A percentile compares a stretch with the other conserved stretches of the same genome.
Conservation (phyloP, 1,140 invertebrate species). For the Drosophila pallidifrons region DNA sequence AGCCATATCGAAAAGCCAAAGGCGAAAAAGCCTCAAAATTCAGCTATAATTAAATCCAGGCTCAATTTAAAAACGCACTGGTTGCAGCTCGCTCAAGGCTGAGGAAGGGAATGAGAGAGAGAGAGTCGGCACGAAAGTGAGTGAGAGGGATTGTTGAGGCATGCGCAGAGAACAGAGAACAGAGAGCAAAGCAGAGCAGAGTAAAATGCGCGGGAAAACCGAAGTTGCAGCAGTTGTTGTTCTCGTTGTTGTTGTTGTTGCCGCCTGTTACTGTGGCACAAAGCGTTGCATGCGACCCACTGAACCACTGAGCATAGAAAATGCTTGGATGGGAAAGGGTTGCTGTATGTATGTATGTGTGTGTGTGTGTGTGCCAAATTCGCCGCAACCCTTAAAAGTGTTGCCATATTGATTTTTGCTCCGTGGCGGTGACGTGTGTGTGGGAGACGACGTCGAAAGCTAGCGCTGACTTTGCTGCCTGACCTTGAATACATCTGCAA, state of each 20-base stretch:
- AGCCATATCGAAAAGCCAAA: constrained; percentile 1
- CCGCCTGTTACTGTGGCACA: constrained; percentile 3
- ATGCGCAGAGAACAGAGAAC: constrained; percentile 59
- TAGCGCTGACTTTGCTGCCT: constrained; percentile 70
- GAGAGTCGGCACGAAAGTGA: neutral
- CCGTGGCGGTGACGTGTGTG: constrained; percentile 32
- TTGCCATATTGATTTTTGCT: constrained; percentile 78
- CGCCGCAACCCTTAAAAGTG: constrained; percentile 82
- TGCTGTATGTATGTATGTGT: constrained; percentile 17
- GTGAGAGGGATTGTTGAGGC: neutral
- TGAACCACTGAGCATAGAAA: constrained; percentile 68
- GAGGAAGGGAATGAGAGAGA: neutral
- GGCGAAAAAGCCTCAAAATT: constrained; percentile 24
- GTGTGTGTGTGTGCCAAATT: constrained; percentile 45
- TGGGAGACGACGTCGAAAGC: constrained; percentile 26
- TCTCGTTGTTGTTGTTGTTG: constrained; percentile 6
- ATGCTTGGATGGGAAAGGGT: constrained; percentile 3
- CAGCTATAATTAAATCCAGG: constrained; percentile 45
- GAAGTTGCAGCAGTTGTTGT: constrained; percentile 43
- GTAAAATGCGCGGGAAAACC: constrained; percentile 74
- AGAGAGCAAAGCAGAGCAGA: constrained; percentile 53
- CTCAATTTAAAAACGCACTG: constrained; percentile 32
- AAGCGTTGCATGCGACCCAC: constrained; percentile 73
- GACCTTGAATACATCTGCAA: constrained; percentile 81
- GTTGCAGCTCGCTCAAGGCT: neutral